Evolutionary conservation across 1,140 invertebrate species (phyloP), one percentile per base, ranked within the genome.

Genomic region (Drosophila orosa): DNA sequence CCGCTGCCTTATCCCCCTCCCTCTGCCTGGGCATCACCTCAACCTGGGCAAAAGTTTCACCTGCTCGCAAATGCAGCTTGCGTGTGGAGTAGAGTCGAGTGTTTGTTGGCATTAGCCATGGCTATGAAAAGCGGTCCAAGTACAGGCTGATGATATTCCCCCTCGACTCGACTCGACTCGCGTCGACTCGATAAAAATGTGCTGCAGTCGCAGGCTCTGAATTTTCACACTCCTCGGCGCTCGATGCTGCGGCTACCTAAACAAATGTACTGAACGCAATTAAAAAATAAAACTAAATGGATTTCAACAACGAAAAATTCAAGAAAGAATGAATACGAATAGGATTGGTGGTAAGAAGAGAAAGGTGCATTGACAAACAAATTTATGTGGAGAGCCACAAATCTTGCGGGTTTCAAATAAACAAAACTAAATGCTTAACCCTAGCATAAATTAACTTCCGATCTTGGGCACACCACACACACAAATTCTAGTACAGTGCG

Each of bases 361-460:
- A 69, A 69, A 72, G 63, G 68, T 62, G 39, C 74, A 86, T 82
- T 78, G 82, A 86, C 82, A 86, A 86, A 86, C 79, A 87, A 86
- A 86, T 86, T 86, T 86, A 86, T 86, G 82, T 73, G 59, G 58
- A 50, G 50, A 81, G 59, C 82, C 67, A 86, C 83, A 86, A 86
- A 86, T 86, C 82, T 87, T 75, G 50, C 22, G 37, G 48, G 65
- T 58, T 71, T 86, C 83, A 87, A 73, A 87, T 86, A 86, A 86
- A 86, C 82, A 86, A 87, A 86, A 67, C 55, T 76, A 62, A 81
- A 78, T 83, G 72, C 74, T 74, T 65, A 63, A 39, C 65, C 68
- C 55, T 59, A 68, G 72, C 73, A 87, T 87, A 87, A 87, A 87
- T 87, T 87, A 87, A 83, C 84, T 87, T 83, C 75, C 84, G 84